Evolutionary conservation across 2,888 invertebrate genomes (phyloP).

Genomic region (Periphyllus acericola): DNA sequence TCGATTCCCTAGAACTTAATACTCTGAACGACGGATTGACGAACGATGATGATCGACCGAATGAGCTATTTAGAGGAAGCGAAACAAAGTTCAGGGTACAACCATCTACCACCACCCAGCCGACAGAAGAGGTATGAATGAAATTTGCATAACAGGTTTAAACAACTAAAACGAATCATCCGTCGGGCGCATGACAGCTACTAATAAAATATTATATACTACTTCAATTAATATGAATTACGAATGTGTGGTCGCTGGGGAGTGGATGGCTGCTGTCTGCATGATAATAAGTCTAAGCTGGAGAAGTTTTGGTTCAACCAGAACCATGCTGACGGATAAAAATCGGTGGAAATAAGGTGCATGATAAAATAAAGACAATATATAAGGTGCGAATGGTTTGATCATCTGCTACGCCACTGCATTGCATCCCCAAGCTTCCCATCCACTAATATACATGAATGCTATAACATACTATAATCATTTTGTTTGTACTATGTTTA

Average conservation of each 20-base stretch:
- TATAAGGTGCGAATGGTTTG: conserved; percentile 34
- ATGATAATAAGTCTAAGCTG: conserved; percentile 33
- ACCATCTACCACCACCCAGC: background rate
- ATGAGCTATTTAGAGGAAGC: conserved; percentile 47
- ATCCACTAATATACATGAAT: conserved; percentile 41
- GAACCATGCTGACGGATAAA: conserved; percentile 23
- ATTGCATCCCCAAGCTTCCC: conserved; percentile 58
- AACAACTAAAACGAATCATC: conserved; percentile 46
- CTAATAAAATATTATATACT: conserved; percentile 52
- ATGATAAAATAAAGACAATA: conserved; percentile 42
- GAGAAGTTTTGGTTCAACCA: conserved; percentile 11
- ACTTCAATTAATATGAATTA: conserved; percentile 42
- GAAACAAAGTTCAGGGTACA: conserved; percentile 46
- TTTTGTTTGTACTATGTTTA: conserved; percentile 4
- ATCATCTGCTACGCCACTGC: conserved; percentile 48
- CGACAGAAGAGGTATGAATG: conserved; percentile 59
- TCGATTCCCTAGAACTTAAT: conserved; percentile 52
- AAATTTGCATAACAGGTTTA: conserved; percentile 46
- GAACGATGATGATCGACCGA: conserved; percentile 7
- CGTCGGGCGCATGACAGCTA: conserved; percentile 47
- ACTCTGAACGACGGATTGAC: conserved; percentile 9
- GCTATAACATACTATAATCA: conserved; percentile 33
- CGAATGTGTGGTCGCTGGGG: conserved; percentile 41
- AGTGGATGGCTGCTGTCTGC: conserved; percentile 51
- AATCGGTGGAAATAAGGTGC: conserved; percentile 41